Evolutionary conservation across 2,888 invertebrate genomes (phyloP).

Genomic region (Sycophila texana): DNA sequence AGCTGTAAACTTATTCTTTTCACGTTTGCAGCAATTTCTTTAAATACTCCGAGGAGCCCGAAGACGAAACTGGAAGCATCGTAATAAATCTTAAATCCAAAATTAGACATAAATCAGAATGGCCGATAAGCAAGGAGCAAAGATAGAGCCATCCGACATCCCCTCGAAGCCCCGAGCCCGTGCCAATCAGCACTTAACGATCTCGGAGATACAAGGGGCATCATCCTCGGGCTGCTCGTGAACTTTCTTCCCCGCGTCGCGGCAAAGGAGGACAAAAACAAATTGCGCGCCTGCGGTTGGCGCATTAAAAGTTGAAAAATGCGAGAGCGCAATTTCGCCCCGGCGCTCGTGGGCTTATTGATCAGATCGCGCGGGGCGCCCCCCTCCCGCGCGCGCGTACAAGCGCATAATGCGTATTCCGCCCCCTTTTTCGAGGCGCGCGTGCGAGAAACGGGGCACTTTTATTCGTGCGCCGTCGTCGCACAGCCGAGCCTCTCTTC

Average conservation of each 20-base stretch:
- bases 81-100: too few relatives aligned
- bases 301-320: slow-evolving; percentile 56
- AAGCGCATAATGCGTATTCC: slow-evolving; percentile 62
- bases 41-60: not conserved
- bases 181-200: slow-evolving; percentile 48
- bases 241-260: not conserved
- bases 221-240: slow-evolving; percentile 13
- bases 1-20: too few relatives aligned
- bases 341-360: slow-evolving; percentile 67
- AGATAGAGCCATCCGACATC: slow-evolving; percentile 28
- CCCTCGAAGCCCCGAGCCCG: slow-evolving; percentile 19
- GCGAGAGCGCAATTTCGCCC: slow-evolving; percentile 48
- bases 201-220: slow-evolving; percentile 33
- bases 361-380: slow-evolving; percentile 68
- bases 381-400: not conserved
- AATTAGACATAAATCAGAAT: slow-evolving; percentile 6
- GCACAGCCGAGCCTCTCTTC: slow-evolving; percentile 54
- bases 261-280: slow-evolving; percentile 35
- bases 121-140: slow-evolving; percentile 4
- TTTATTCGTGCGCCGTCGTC: slow-evolving; percentile 68
- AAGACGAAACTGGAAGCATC: not conserved
- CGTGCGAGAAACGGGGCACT: slow-evolving; percentile 67
- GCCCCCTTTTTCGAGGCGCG: slow-evolving; percentile 62
- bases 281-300: slow-evolving; percentile 50
- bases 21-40: too few relatives aligned